Evolutionary conservation across 2,113 vertebrate species (phyloP), one percentile per base, ranked within the genome.

Genomic region (Nibea coibor): DNA sequence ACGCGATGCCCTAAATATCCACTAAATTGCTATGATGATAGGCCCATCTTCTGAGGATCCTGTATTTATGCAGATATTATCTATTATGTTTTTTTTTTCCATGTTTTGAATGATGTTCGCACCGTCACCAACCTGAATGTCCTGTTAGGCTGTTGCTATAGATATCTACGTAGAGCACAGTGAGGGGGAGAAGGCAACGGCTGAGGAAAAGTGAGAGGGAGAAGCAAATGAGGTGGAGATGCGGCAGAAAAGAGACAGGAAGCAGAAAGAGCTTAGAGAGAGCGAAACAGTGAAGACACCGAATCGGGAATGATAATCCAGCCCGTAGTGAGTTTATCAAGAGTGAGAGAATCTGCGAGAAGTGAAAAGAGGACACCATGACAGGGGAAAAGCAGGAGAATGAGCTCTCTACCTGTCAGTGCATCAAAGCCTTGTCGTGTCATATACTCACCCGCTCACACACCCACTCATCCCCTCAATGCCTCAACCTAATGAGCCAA

Each of bases 121-220:
- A 86, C 91, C 84, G 87, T 93, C 92, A 80, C 93, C 93, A 88
- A 93, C 88, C 92, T 91, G 86, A 90, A 77, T 84, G 89, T 93
- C 89, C 89, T 94, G 93, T 91, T 90, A 91, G 86, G 85, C 86
- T 88, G 91, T 92, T 93, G 92, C 94, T 94, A 95, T 95, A 95
- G 92, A 94, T 94, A 95, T 90, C 90, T 81, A 76, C 69, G 39
- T 63, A 58, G 47, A 81, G 79, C 71, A 48, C 79, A 72, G 86
- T 43, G 48, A 90, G 82, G 67, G 82, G 78, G 81, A 90, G 84
- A 82, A 86, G 82, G 78, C 77, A 86, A 66, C 45, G 26, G 70
- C 75, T 67, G 77, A 80, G 62, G 75, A 62, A 74, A 62, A 87
- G 85, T 70, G 74, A 91, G 79, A 74, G 66, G 86, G 80, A 72